Conservation (phyloP, 1,140 invertebrate species). For the Bacillus rossius region DNA sequence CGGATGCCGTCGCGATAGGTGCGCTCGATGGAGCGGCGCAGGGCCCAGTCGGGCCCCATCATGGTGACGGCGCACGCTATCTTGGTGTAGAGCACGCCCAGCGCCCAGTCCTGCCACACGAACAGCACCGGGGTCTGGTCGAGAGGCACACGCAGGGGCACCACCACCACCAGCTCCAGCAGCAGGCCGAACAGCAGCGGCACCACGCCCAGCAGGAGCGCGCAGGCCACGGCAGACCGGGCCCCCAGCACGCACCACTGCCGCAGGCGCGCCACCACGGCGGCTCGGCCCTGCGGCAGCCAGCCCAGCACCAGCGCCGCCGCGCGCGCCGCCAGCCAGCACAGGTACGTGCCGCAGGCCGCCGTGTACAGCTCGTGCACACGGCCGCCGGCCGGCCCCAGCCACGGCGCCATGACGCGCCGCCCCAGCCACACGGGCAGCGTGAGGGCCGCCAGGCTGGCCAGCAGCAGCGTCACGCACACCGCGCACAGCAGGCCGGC, state of each 20-base stretch:
- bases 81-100: slow-evolving; percentile 96
- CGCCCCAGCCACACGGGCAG: slow-evolving; percentile 88
- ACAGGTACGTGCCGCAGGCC: slow-evolving; percentile 89
- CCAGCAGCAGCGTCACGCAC: slow-evolving; percentile 76
- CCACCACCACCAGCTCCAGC: slow-evolving; percentile 86
- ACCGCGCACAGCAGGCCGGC: slow-evolving; percentile 71
- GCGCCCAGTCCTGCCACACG: slow-evolving; percentile 95
- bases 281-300: slow-evolving; percentile 79
- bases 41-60: slow-evolving; percentile 96
- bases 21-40: slow-evolving; percentile 86
- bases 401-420: slow-evolving; percentile 80
- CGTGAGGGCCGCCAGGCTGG: slow-evolving; percentile 76
- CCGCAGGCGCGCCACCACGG: slow-evolving; percentile 56
- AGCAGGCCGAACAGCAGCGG: slow-evolving; percentile 89
- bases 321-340: slow-evolving; percentile 79
- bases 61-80: slow-evolving; percentile 95
- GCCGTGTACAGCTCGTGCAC: slow-evolving; percentile 96
- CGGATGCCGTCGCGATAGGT: slow-evolving; percentile 87
- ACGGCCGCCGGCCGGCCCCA: slow-evolving; percentile 42
- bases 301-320: slow-evolving; percentile 75
- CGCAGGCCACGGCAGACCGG: slow-evolving; percentile 65
- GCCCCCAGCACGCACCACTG: slow-evolving; percentile 50
- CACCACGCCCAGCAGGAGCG: slow-evolving; percentile 82
- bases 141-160: slow-evolving; percentile 87
- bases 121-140: slow-evolving; percentile 93